Conservation (phyloP, 2,113 vertebrate species). For the Poeciliopsis retropinna region DNA sequence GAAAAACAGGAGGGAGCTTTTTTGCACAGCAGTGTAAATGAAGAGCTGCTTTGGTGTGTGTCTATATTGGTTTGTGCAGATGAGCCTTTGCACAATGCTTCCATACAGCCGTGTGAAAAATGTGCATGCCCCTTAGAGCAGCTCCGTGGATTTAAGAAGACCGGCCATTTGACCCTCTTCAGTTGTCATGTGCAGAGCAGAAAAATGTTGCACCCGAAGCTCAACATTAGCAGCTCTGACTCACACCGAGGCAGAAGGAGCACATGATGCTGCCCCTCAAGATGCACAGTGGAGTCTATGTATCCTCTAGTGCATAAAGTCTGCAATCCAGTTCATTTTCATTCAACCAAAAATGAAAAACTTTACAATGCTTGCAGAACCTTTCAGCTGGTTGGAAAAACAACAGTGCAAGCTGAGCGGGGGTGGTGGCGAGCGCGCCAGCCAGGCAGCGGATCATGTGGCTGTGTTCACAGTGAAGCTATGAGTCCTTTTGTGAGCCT, state of each 20-base stretch:
- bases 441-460: slow-evolving; percentile 19
- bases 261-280: not conserved
- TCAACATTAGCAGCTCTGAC: slow-evolving; percentile 53
- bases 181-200: slow-evolving; percentile 47
- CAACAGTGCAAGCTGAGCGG: not conserved
- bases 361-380: not conserved
- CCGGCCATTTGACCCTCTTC: slow-evolving; percentile 25
- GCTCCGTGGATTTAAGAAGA: slow-evolving; percentile 7
- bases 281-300: not conserved
- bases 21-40: not conserved
- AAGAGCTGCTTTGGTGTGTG: not conserved
- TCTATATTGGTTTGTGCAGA: not conserved
- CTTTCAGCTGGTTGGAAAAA: not conserved
- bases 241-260: slow-evolving; percentile 4
- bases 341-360: not conserved
- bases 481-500: slow-evolving; percentile 24
- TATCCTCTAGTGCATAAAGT: not conserved
- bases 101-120: not conserved
- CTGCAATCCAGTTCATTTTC: not conserved
- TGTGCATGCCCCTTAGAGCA: not conserved
- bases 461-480: slow-evolving; percentile 31
- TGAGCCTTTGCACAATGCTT: not conserved
- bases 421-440: not conserved
- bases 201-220: slow-evolving; percentile 67
- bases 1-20: not conserved